These are phyloP conservation scores for Batillaria attramentaria DNA, from an alignment of 1,140 invertebrate genomes.

Conservation along the genomic window DNA sequence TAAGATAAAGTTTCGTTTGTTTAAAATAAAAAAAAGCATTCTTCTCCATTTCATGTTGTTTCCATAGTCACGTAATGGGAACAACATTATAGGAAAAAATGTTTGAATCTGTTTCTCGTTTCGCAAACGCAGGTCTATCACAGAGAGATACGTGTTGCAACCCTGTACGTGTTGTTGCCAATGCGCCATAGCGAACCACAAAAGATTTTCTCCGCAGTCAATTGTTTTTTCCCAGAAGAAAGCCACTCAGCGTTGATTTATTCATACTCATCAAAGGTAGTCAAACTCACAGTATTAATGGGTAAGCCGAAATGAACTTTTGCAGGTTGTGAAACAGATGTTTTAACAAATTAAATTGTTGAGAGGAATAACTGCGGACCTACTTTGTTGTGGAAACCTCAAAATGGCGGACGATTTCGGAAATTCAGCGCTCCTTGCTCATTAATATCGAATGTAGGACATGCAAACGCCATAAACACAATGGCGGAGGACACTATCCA, in stretches of 20 bases:
- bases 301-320: not conserved
- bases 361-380: conserved; percentile 16
- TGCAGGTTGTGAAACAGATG: not conserved
- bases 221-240: not conserved
- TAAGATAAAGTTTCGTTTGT: too few relatives aligned
- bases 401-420: conserved; percentile 7
- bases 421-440: not conserved
- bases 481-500: conserved; percentile 40
- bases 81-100: too few relatives aligned
- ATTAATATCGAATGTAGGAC: not conserved
- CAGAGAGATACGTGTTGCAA: too few relatives aligned
- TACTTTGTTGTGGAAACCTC: conserved; percentile 28
- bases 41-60: too few relatives aligned
- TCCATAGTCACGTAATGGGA: too few relatives aligned
- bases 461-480: not conserved
- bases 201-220: too few relatives aligned
- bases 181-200: too few relatives aligned
- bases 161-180: too few relatives aligned
- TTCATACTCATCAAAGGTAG: not conserved
- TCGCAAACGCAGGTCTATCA: too few relatives aligned
- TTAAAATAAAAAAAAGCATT: too few relatives aligned
- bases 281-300: not conserved
- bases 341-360: not conserved
- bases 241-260: not conserved
- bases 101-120: too few relatives aligned